These are phyloP conservation scores for Patella ulyssiponensis DNA, from an alignment of 2,888 invertebrate species.

Conservation along the genomic window DNA sequence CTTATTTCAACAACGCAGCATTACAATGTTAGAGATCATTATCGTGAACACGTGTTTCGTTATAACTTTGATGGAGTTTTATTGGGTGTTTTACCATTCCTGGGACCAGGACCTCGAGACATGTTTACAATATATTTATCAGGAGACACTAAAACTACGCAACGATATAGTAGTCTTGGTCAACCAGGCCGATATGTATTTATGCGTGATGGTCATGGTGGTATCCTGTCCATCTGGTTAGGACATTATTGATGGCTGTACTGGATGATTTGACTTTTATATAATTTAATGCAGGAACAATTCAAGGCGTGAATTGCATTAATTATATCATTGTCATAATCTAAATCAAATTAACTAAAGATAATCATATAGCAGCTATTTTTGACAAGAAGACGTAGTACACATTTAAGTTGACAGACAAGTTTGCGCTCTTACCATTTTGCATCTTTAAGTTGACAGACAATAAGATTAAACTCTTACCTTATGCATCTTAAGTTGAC, in stretches of 20 bases:
- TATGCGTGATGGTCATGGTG: slow-evolving; percentile 52
- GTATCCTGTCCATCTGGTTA: slow-evolving; percentile 38
- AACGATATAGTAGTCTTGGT: slow-evolving; percentile 11
- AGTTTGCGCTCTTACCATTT: too few relatives aligned
- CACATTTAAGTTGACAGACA: too few relatives aligned
- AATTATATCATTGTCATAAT: too few relatives aligned
- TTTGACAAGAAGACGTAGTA: too few relatives aligned
- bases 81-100: slow-evolving; percentile 45
- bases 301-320: too few relatives aligned
- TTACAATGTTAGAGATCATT: slow-evolving; percentile 16
- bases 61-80: slow-evolving; percentile 39
- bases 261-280: not conserved
- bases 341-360: too few relatives aligned
- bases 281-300: too few relatives aligned
- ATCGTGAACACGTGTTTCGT: slow-evolving; percentile 48
- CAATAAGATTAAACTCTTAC: too few relatives aligned
- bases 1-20: slow-evolving; percentile 33
- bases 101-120: slow-evolving; percentile 48
- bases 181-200: slow-evolving; percentile 45
- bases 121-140: slow-evolving; percentile 45
- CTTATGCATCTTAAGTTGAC: too few relatives aligned
- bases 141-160: slow-evolving; percentile 27
- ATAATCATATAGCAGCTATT: too few relatives aligned
- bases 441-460: too few relatives aligned
- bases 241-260: not conserved